Evolutionary conservation across 2,888 invertebrate species (phyloP), one percentile per base, ranked within the genome.

Genomic region (Barypeithes pellucidus): DNA sequence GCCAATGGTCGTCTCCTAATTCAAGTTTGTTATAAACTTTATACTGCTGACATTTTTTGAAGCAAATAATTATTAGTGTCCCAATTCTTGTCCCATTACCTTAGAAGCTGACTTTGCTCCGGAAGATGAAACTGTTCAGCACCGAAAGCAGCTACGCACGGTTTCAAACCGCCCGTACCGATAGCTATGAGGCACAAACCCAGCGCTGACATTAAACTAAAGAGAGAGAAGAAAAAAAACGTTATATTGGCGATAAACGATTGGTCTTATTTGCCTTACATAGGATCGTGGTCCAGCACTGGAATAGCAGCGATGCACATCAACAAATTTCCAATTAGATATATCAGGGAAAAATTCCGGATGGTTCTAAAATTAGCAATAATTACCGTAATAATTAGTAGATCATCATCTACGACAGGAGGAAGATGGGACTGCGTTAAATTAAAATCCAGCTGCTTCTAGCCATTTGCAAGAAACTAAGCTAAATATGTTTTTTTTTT

Each of bases 131-230:
- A 94, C 87, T 94, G 95, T 83, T 95, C 95, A 3, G 94, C 95
- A 2, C 95, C 95, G 83, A 96, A 95, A 0, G 95, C 93, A 8
- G 94, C 91, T 0, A 96, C 94, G 81, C 95, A 95, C 0, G 95
- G 95, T 81, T 96, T 96, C 76, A 95, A 94, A 0, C 95, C 95
- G 8, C 95, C 95, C 0, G 94, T 94, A 1, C 95, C 94, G 16
- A 93, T 84, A 0, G 93, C 93, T 75, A 95, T 93, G 61, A 91
- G 81, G 1, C 87, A 80, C 72, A 91, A 81, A 0, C 90, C 91
- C 9, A 89, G 81, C 84, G 88, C 87, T 8, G 90, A 90, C 41
- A 89, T 87, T 7, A 85, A 79, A 12, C 90, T 90, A 84, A 24
- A 86, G 85, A 66, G 62, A 54, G 11, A 36, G 11, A 5, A 86